These are phyloP conservation scores for Gymnodraco acuticeps DNA, from an alignment of 2,797 vertebrate species.

Conservation along the genomic window DNA sequence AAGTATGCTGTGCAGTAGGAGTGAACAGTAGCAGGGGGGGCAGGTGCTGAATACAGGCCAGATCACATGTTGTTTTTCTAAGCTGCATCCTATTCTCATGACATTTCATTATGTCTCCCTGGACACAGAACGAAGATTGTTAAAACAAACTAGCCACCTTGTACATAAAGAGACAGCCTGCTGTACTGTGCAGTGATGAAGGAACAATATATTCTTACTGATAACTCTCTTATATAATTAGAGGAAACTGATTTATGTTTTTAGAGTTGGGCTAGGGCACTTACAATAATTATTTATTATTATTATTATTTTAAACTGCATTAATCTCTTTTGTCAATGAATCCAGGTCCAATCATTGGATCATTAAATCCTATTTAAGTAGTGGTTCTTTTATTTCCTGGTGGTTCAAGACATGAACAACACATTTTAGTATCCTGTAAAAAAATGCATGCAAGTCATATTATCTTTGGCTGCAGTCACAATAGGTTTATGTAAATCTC, in stretches of 20 bases:
- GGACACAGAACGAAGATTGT: slow-evolving; percentile 20
- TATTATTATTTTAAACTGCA: no score
- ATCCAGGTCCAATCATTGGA: not conserved
- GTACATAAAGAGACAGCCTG: not conserved
- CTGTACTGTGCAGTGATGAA: not conserved
- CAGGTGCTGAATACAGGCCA: slow-evolving; percentile 54
- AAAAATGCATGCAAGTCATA: slow-evolving; percentile 37
- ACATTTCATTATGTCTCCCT: slow-evolving; percentile 49
- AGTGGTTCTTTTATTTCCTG: slow-evolving; percentile 4
- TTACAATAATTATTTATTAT: not conserved
- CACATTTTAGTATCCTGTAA: slow-evolving; percentile 25
- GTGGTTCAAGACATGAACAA: not conserved
- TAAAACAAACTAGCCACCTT: slow-evolving; percentile 14
- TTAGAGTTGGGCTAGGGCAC: not conserved
- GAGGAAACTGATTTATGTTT: not conserved
- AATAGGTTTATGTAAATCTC: slow-evolving; percentile 64
- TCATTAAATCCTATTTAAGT: not conserved
- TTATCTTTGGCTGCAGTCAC: slow-evolving; percentile 34
- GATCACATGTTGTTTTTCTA: slow-evolving; percentile 72
- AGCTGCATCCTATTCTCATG: slow-evolving; percentile 56
- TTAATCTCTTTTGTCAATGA: no score
- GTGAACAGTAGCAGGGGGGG: slow-evolving; percentile 4
- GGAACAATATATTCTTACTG: not conserved
- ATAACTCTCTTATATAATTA: not conserved
- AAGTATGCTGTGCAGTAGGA: not conserved